These are phyloP conservation scores for Ciona savignyi DNA, from an alignment of 23 tunicate species.

Conservation along the genomic window DNA sequence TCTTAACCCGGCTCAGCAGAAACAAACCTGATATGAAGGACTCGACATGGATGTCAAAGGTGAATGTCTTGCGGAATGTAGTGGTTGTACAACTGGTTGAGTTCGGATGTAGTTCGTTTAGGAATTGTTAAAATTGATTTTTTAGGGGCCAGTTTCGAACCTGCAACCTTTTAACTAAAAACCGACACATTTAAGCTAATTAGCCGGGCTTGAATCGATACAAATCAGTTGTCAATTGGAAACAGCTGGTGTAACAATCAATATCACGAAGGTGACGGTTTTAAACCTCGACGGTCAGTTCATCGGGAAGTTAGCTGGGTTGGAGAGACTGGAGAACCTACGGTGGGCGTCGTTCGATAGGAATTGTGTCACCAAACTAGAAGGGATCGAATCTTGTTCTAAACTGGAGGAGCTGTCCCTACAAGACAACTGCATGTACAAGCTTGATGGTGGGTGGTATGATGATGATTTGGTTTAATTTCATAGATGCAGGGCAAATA, in stretches of 20 bases:
- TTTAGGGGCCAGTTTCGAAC: too few species aligned
- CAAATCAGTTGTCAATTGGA: too few species aligned
- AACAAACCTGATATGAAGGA: slow-evolving; percentile 69
- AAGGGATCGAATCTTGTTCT: slow-evolving; percentile 57
- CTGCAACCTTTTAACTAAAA: too few species aligned
- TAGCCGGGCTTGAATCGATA: too few species aligned
- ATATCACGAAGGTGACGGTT: slow-evolving; percentile 32
- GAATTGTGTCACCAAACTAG: slow-evolving; percentile 73
- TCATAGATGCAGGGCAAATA: too few species aligned
- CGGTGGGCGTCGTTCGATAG: slow-evolving; percentile 56
- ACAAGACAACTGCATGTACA: slow-evolving; percentile 70
- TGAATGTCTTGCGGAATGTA: too few species aligned
- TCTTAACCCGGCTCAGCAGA: slow-evolving; percentile 17
- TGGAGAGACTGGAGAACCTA: slow-evolving; percentile 50
- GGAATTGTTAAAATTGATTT: too few species aligned
- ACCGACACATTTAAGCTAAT: too few species aligned
- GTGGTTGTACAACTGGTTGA: too few species aligned
- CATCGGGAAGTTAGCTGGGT: slow-evolving; percentile 56
- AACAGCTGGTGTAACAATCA: too few species aligned
- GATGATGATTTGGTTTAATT: too few species aligned
- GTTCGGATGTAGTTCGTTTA: too few species aligned
- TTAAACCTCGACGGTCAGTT: slow-evolving; percentile 78
- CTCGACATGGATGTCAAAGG: slow-evolving; percentile 62
- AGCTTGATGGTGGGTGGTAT: slow-evolving; percentile 57
- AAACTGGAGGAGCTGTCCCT: slow-evolving; percentile 58